phyloP scores from a whole-genome alignment of 2,888 invertebrate species.

The Orthosia gracilis region DNA sequence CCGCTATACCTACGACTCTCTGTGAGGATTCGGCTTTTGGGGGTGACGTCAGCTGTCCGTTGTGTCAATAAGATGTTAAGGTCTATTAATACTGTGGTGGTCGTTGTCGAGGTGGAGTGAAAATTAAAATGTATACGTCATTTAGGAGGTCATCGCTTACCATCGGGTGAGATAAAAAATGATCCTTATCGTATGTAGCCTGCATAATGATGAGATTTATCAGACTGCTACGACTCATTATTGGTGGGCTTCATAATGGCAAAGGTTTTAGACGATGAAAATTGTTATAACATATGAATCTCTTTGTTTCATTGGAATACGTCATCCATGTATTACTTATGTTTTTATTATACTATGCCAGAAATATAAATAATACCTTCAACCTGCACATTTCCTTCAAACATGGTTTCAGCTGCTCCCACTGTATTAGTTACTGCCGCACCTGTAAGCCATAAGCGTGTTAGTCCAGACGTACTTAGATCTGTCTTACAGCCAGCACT shows the following conservation, averaged over 20 bases:
- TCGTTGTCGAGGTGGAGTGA: not conserved
- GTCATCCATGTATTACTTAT: not conserved
- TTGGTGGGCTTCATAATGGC: not conserved
- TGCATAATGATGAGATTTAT: not conserved
- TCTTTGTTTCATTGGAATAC: too few relatives aligned
- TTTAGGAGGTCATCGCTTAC: not conserved
- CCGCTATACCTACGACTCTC: constrained; percentile 70
- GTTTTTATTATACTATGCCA: not conserved
- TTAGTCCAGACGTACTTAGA: constrained; percentile 35
- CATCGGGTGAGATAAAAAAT: too few relatives aligned
- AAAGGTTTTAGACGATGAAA: not conserved
- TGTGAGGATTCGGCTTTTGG: constrained; percentile 65
- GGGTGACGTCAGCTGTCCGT: constrained; percentile 63
- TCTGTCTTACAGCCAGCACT: constrained; percentile 43
- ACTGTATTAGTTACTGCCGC: constrained; percentile 16
- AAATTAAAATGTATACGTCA: not conserved
- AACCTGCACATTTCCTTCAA: not conserved
- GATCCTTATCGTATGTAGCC: not conserved
- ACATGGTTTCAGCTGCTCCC: constrained; percentile 1
- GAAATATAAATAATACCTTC: constrained; percentile 11
- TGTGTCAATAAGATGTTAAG: constrained; percentile 34
- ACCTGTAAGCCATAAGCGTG: constrained; percentile 10
- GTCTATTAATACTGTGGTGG: constrained; percentile 18
- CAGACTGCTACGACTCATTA: not conserved
- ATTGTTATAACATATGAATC: not conserved